Evolutionary conservation across 2,888 invertebrate genomes (phyloP).

Genomic region (Alloplasta piceator): DNA sequence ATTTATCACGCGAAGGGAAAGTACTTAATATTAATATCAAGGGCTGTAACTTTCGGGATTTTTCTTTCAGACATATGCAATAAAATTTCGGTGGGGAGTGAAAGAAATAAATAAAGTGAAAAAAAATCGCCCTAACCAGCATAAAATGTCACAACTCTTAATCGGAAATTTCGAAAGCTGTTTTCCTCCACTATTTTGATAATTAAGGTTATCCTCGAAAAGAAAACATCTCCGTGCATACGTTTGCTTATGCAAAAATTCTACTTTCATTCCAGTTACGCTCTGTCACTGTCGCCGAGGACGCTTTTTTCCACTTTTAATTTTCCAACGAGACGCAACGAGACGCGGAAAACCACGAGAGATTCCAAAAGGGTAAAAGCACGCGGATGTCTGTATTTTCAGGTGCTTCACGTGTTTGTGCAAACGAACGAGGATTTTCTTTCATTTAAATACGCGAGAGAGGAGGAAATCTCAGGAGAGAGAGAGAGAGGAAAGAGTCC

Average conservation of each 20-base stretch:
- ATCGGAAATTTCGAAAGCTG: too few relatives aligned
- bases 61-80: too few relatives aligned
- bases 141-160: too few relatives aligned
- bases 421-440: slow-evolving; percentile 55
- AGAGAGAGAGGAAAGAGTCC: background rate
- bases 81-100: too few relatives aligned
- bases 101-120: too few relatives aligned
- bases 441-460: slow-evolving; percentile 51
- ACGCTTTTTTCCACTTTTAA: slow-evolving; percentile 11
- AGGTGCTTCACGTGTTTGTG: slow-evolving; percentile 37
- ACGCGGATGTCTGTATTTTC: slow-evolving; percentile 5
- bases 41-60: too few relatives aligned
- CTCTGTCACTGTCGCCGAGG: background rate
- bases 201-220: too few relatives aligned
- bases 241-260: background rate
- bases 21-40: too few relatives aligned
- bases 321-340: slow-evolving; percentile 15
- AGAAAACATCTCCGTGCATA: too few relatives aligned
- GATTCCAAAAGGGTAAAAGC: background rate
- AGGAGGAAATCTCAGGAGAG: background rate
- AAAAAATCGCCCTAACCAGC: too few relatives aligned
- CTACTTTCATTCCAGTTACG: background rate
- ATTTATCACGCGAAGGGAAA: too few relatives aligned
- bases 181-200: too few relatives aligned
- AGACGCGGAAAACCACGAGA: slow-evolving; percentile 8